phyloP scores from a whole-genome alignment of 2,797 vertebrate species.

The Heterohyrax brucei region DNA sequence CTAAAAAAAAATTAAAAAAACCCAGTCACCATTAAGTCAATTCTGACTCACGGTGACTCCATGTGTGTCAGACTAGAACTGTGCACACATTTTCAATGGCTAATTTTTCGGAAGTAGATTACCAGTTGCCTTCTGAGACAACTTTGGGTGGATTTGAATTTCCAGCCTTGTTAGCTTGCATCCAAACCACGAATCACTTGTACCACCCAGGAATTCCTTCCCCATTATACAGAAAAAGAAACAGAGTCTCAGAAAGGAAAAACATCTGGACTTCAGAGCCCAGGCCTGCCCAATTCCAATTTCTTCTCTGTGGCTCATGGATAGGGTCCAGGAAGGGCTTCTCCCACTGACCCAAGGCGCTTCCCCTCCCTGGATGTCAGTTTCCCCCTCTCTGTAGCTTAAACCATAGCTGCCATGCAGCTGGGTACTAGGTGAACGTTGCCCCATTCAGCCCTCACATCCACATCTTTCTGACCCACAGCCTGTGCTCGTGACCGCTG shows the following conservation, averaged over 20 bases:
- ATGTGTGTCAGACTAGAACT: not conserved
- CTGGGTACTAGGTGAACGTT: not conserved
- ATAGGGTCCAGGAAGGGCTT: slow-evolving; percentile 56
- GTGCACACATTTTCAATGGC: not conserved
- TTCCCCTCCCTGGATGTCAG: not conserved
- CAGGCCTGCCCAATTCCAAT: not conserved
- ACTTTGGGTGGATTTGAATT: not conserved
- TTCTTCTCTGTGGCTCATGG: not conserved
- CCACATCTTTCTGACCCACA: not conserved
- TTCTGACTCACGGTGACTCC: not conserved
- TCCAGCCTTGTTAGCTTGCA: not conserved
- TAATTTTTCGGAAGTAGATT: not conserved
- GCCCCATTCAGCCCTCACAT: not conserved
- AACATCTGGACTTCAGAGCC: slow-evolving; percentile 5
- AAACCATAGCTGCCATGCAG: not conserved
- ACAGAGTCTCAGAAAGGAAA: not conserved
- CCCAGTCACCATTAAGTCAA: too few relatives aligned
- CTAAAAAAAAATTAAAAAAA: too few relatives aligned
- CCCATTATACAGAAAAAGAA: slow-evolving; percentile 25
- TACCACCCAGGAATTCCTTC: not conserved
- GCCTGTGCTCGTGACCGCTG: not conserved
- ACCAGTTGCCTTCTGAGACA: not conserved
- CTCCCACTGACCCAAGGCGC: not conserved
- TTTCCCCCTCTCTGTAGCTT: not conserved
- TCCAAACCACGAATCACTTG: not conserved